These are phyloP conservation scores for Odontamblyopus lacepedii DNA, from an alignment of 2,797 vertebrate genomes.

Conservation along the genomic window DNA sequence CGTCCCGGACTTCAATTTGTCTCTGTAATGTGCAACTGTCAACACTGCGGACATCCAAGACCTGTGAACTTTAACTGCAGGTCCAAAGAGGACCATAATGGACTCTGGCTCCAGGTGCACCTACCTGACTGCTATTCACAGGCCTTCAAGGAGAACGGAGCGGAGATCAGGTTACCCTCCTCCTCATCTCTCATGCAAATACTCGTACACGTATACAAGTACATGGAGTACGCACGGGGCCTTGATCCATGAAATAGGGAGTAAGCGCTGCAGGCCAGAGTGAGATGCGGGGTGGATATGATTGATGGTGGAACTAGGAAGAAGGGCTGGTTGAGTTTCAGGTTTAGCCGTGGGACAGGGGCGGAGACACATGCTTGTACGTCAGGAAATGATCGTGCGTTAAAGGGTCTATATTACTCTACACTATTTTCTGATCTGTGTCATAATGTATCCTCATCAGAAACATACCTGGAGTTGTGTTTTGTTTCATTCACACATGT, in stretches of 20 bases:
- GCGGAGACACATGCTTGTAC: background rate
- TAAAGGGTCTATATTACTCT: no score
- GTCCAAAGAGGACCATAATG: constrained; percentile 41
- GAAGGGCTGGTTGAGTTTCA: constrained; percentile 56
- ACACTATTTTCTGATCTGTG: no score
- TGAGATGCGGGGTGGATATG: constrained; percentile 53
- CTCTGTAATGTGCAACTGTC: constrained; percentile 64
- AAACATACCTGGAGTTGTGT: no score
- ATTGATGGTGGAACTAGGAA: constrained; percentile 69
- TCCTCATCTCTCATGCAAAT: constrained; percentile 50
- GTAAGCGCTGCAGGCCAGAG: constrained; percentile 63
- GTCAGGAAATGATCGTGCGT: background rate
- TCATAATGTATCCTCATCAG: no score
- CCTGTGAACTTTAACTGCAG: constrained; percentile 28
- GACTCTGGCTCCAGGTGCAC: constrained; percentile 60
- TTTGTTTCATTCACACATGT: no score
- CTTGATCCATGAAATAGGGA: constrained; percentile 77
- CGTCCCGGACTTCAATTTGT: constrained; percentile 57
- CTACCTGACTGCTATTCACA: constrained; percentile 61
- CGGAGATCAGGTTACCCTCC: constrained; percentile 60
- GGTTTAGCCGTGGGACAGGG: constrained; percentile 33
- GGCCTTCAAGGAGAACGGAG: constrained; percentile 57
- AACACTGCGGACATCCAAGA: constrained; percentile 55
- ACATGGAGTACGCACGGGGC: constrained; percentile 56
- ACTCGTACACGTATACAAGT: constrained; percentile 15